Conservation (phyloP, 1,140 invertebrate species). For the Apis dorsata region DNA sequence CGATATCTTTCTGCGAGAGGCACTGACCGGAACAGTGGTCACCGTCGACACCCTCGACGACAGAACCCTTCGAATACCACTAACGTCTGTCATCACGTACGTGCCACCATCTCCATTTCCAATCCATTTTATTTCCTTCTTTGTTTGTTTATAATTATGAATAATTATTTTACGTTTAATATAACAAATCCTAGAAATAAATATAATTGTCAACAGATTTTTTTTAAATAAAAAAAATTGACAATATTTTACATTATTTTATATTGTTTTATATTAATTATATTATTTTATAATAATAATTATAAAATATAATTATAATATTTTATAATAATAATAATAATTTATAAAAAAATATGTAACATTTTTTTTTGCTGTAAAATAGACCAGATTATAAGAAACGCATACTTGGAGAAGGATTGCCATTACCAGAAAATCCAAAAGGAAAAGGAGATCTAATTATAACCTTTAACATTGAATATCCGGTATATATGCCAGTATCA, state of each 20-base stretch:
- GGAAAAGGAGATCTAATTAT: constrained; percentile 81
- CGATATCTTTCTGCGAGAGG: constrained; percentile 83
- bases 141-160: neutral
- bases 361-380: neutral
- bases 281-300: neutral
- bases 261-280: neutral
- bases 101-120: constrained; percentile 35
- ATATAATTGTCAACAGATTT: neutral
- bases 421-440: constrained; percentile 79
- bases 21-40: constrained; percentile 84
- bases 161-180: neutral
- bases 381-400: constrained; percentile 83
- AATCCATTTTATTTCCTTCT: neutral
- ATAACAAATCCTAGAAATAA: neutral
- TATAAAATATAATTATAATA: no score
- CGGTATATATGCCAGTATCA: constrained; percentile 79
- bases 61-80: constrained; percentile 83
- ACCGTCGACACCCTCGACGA: constrained; percentile 85
- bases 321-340: no score
- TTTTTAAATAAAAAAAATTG: neutral
- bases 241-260: neutral
- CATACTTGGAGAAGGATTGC: constrained; percentile 84
- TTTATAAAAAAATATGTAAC: neutral
- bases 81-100: constrained; percentile 85
- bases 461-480: constrained; percentile 81